These are phyloP conservation scores for Eurypyga helias DNA, from an alignment of 2,113 vertebrate species.

Conservation along the genomic window DNA sequence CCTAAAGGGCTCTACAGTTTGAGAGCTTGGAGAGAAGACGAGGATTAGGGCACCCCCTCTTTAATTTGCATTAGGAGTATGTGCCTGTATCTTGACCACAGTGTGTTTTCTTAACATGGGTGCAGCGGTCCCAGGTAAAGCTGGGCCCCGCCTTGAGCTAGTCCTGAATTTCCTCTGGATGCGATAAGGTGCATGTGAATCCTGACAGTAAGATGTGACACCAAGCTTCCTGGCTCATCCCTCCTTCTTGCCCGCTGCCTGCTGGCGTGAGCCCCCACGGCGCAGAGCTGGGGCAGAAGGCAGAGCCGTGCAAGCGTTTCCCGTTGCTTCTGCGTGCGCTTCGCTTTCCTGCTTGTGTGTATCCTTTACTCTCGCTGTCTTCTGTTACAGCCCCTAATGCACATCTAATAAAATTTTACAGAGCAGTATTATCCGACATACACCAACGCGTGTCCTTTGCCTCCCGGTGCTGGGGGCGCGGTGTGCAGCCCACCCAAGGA, in stretches of 20 bases:
- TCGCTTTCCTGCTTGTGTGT: background rate
- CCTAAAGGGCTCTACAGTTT: background rate
- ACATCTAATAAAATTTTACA: slow-evolving; percentile 29
- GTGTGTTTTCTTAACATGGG: background rate
- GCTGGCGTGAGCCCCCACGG: rapidly evolving
- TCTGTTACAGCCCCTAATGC: slow-evolving; percentile 48
- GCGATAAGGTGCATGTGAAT: background rate
- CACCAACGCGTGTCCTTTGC: background rate
- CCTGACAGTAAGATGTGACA: background rate
- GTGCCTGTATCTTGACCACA: background rate
- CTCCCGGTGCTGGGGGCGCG: background rate
- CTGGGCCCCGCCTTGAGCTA: background rate
- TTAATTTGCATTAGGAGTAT: rapidly evolving
- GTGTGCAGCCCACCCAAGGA: background rate
- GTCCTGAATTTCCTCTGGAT: background rate
- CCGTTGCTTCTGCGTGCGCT: rapidly evolving
- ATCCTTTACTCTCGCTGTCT: background rate
- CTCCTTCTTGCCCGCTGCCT: rapidly evolving
- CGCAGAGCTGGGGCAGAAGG: rapidly evolving
- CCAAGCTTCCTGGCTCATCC: rapidly evolving
- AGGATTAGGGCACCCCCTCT: background rate
- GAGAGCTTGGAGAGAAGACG: background rate
- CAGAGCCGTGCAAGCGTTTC: rapidly evolving
- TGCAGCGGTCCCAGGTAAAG: background rate
- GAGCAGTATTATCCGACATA: background rate